phyloP scores from a whole-genome alignment of 2,888 invertebrate genomes.

The Fabriciana adippe region DNA sequence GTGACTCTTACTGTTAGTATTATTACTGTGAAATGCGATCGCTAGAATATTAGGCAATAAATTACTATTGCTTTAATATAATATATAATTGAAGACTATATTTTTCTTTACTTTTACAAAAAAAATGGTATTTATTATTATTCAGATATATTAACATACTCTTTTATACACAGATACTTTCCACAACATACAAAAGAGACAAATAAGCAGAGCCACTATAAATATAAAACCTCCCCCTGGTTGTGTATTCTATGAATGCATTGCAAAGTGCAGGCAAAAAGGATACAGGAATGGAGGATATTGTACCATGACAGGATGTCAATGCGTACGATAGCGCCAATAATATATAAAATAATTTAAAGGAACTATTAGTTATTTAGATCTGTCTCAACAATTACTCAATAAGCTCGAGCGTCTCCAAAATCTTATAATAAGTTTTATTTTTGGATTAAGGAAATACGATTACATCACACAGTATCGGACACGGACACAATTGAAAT shows the following conservation, averaged over 20 bases:
- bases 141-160: not conserved
- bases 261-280: constrained; percentile 52
- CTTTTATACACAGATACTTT: constrained; percentile 29
- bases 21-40: not conserved
- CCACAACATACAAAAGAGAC: constrained; percentile 36
- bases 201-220: constrained; percentile 40
- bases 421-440: too few species aligned
- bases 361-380: constrained; percentile 1
- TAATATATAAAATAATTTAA: constrained; percentile 1
- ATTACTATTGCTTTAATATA: too few species aligned
- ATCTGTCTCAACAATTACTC: too few species aligned
- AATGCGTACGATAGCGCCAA: constrained; percentile 47
- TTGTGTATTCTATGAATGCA: constrained; percentile 65
- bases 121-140: not conserved
- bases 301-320: constrained; percentile 65
- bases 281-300: constrained; percentile 57
- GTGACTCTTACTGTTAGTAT: constrained; percentile 23
- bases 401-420: too few species aligned
- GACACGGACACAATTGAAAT: too few species aligned
- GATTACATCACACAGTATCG: too few species aligned
- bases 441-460: too few species aligned
- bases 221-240: constrained; percentile 53
- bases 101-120: too few species aligned
- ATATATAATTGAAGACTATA: too few species aligned
- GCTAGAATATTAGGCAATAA: too few species aligned